Evolutionary conservation across 2,113 vertebrate genomes (phyloP).

Genomic region (Calidris pygmaea): DNA sequence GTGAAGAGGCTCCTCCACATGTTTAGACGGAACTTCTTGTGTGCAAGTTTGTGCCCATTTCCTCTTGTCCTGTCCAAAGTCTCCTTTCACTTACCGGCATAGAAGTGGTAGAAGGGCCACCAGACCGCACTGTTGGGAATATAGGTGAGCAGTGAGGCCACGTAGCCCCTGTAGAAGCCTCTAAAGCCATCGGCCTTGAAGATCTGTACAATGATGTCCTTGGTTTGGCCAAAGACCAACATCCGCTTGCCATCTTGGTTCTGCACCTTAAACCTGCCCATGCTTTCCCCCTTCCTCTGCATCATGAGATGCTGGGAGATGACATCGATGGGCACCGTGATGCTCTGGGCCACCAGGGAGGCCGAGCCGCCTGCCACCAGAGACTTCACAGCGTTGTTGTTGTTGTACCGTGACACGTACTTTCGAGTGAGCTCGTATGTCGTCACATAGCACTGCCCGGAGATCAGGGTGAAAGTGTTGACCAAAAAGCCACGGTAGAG

Average conservation of each 20-base stretch:
- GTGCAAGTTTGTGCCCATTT: too few relatives aligned
- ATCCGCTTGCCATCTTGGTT: constrained; percentile 54
- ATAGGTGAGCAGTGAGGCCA: constrained; percentile 94
- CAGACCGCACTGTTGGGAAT: constrained; percentile 97
- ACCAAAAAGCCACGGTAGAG: constrained; percentile 95
- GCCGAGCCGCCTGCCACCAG: constrained; percentile 91
- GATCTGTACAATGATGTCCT: constrained; percentile 90
- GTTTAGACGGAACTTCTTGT: too few relatives aligned
- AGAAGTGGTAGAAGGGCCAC: constrained; percentile 99
- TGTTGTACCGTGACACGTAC: constrained; percentile 84
- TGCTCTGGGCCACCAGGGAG: constrained; percentile 95
- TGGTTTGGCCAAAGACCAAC: constrained; percentile 86
- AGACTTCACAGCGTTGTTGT: constrained; percentile 90
- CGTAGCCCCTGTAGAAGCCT: constrained; percentile 94
- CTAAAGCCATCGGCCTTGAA: constrained; percentile 85
- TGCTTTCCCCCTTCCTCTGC: constrained; percentile 86
- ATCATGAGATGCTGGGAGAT: constrained; percentile 98
- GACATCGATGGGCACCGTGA: constrained; percentile 94
- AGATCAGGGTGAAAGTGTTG: constrained; percentile 91
- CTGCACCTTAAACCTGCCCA: constrained; percentile 86
- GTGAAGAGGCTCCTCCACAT: too few relatives aligned
- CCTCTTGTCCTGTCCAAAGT: too few relatives aligned
- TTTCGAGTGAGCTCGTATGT: constrained; percentile 93
- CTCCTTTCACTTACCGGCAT: constrained; percentile 83
- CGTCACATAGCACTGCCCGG: constrained; percentile 94